These are phyloP conservation scores for Heteromormyrus szaboi DNA, from an alignment of 2,797 vertebrate genomes.

Conservation along the genomic window DNA sequence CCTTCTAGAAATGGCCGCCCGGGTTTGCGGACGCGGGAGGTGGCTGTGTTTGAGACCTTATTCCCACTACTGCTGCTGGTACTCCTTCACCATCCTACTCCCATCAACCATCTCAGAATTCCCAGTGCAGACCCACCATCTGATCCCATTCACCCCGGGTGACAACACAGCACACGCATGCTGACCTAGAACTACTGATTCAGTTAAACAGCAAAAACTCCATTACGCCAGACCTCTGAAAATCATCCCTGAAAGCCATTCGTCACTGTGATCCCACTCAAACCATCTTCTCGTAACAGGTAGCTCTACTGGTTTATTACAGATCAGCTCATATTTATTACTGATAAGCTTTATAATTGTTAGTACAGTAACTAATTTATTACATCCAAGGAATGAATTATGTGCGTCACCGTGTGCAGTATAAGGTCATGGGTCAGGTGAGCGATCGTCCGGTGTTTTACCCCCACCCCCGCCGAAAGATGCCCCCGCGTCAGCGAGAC, in stretches of 20 bases:
- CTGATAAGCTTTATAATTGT: background rate
- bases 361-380: background rate
- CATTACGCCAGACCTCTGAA: background rate
- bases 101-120: background rate
- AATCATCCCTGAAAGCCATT: background rate
- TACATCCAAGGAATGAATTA: background rate
- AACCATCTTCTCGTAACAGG: background rate
- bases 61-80: background rate
- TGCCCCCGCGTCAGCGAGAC: constrained; percentile 28
- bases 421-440: background rate
- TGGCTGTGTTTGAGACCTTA: background rate
- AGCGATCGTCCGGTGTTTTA: constrained; percentile 2
- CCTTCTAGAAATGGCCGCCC: background rate
- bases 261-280: background rate
- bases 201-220: background rate
- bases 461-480: constrained; percentile 16
- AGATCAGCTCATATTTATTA: background rate
- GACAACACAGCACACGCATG: background rate
- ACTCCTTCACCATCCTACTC: background rate
- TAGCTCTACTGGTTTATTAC: background rate
- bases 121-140: background rate
- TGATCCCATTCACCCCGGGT: background rate
- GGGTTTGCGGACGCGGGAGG: background rate
- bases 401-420: background rate
- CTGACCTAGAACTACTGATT: background rate